Conservation (phyloP, 2,888 invertebrate species). For the Drosophila macrospina region DNA sequence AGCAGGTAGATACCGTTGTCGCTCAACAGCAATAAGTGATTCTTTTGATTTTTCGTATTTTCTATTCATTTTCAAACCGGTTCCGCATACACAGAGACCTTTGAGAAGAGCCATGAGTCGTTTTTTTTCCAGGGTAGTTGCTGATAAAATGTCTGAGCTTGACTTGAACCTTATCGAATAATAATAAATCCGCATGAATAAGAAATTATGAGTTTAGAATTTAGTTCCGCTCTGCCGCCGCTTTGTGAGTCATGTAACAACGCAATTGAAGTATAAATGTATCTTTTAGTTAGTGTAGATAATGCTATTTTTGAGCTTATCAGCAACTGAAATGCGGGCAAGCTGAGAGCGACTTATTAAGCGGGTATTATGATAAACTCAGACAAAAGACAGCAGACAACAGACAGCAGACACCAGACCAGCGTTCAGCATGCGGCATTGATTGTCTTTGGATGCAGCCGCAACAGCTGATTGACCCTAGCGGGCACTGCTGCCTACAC, state of each 20-base stretch:
- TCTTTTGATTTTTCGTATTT: not conserved
- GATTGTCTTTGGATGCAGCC: constrained; percentile 28
- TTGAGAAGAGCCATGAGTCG: not conserved
- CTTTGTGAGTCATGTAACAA: constrained; percentile 44
- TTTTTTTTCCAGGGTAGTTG: not conserved
- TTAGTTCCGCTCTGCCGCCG: constrained; percentile 39
- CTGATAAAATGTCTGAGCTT: constrained; percentile 5
- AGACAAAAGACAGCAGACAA: too few relatives aligned
- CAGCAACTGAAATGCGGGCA: constrained; percentile 64
- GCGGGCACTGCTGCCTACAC: constrained; percentile 39
- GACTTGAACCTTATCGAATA: constrained; percentile 5
- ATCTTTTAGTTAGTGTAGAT: constrained; percentile 34
- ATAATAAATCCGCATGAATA: not conserved
- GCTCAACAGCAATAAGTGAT: not conserved
- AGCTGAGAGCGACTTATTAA: constrained; percentile 53
- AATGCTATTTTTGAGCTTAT: constrained; percentile 50
- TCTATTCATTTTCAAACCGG: not conserved
- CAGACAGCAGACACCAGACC: constrained; percentile 1
- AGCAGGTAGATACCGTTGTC: constrained; percentile 12
- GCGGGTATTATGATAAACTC: constrained; percentile 64
- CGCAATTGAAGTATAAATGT: constrained; percentile 35
- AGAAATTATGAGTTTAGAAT: not conserved
- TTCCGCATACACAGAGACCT: not conserved
- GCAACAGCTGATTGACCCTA: constrained; percentile 56
- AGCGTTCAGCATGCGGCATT: constrained; percentile 23